phyloP scores from a whole-genome alignment of 2,888 invertebrate species.

The Epinotia nisella region DNA sequence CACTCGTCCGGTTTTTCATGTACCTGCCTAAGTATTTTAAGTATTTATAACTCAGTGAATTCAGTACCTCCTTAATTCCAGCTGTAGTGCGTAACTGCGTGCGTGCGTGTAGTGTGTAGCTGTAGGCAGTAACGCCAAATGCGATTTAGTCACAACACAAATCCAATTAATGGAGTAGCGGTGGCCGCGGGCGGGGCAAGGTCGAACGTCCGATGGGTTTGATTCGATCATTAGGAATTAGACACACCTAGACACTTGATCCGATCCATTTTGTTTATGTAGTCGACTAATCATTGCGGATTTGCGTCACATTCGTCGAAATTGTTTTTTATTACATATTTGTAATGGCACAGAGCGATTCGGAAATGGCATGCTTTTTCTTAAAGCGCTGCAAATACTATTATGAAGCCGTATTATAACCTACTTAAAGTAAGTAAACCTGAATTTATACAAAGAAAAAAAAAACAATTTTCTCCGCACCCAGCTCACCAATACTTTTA shows the following conservation, averaged over 20 bases:
- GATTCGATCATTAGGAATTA: conserved; percentile 13
- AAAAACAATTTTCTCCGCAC: too few species aligned
- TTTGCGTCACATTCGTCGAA: neutral
- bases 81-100: conserved; percentile 19
- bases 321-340: neutral
- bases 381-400: too few species aligned
- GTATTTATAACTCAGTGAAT: too few species aligned
- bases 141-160: conserved; percentile 32
- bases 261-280: neutral
- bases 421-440: too few species aligned
- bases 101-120: too few species aligned
- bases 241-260: neutral
- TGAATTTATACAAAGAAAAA: too few species aligned
- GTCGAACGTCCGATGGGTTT: neutral
- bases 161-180: conserved; percentile 43
- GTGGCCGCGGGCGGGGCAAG: conserved; percentile 19
- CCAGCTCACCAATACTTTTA: too few species aligned
- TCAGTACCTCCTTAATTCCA: neutral
- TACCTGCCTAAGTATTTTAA: too few species aligned
- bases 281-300: neutral
- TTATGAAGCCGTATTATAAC: too few species aligned
- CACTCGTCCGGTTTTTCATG: too few species aligned
- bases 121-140: conserved; percentile 30
- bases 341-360: neutral
- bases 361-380: too few species aligned